phyloP scores from a whole-genome alignment of 2,888 invertebrate genomes.

The Meghimatium bilineatum region DNA sequence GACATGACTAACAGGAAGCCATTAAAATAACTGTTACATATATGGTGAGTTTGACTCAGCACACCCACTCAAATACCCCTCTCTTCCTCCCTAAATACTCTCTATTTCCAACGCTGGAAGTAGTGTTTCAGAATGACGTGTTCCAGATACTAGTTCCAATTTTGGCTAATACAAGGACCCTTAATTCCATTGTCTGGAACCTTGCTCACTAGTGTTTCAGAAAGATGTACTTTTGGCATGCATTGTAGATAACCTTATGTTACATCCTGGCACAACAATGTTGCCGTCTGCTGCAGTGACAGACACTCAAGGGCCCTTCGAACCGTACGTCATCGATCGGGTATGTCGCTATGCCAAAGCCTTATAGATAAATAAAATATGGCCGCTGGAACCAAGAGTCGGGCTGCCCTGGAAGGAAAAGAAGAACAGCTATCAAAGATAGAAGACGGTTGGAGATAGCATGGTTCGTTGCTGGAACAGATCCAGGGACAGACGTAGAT shows the following conservation, averaged over 20 bases:
- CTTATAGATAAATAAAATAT: slow-evolving; percentile 7
- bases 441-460: not conserved
- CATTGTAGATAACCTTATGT: not conserved
- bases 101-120: not conserved
- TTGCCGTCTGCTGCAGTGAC: not conserved
- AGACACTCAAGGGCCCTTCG: not conserved
- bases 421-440: not conserved
- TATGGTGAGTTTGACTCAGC: not conserved
- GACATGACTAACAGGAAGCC: not conserved
- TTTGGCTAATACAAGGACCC: not conserved
- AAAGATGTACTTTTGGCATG: not conserved
- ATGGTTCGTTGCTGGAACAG: not conserved
- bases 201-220: not conserved
- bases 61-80: no score
- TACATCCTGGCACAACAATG: not conserved
- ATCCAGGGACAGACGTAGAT: not conserved
- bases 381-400: not conserved
- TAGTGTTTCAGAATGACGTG: not conserved
- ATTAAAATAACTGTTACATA: not conserved
- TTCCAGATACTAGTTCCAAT: not conserved
- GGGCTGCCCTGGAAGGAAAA: not conserved
- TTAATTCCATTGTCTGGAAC: not conserved
- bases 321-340: slow-evolving; percentile 1
- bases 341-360: not conserved
- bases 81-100: not conserved